Percentiles rank a stretch among this genome's conserved stretches.
Conservation (phyloP, 2,797 vertebrate genomes). For the Natrix natrix region DNA sequence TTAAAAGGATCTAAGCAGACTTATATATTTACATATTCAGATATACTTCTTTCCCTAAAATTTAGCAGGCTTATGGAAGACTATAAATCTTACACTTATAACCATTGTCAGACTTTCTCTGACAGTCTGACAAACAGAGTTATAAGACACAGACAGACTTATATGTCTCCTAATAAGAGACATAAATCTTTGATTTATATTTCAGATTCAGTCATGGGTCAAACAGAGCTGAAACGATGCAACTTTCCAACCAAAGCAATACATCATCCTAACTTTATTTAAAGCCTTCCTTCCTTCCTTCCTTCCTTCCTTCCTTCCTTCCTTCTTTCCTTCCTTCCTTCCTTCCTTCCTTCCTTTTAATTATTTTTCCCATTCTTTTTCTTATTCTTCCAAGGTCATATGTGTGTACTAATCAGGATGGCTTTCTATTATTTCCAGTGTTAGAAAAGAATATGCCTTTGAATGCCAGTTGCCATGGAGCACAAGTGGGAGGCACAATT, state of each 20-base stretch:
- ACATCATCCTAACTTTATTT: neutral
- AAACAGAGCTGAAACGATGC: neutral
- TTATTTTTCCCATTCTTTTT: neutral
- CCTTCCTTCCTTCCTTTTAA: neutral
- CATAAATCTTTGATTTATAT: neutral
- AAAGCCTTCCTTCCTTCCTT: neutral
- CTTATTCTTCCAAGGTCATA: neutral
- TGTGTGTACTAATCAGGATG: neutral
- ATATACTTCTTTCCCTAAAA: neutral
- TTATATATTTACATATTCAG: neutral
- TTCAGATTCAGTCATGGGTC: neutral
- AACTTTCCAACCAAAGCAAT: neutral
- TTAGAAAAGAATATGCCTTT: neutral
- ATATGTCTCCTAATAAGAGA: neutral
- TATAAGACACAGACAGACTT: neutral
- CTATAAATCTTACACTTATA: neutral
- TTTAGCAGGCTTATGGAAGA: neutral
- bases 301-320: neutral
- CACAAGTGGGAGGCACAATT: neutral
- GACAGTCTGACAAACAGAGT: neutral
- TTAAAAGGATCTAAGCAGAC: neutral
- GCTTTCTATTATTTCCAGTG: neutral
- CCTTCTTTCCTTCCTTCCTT: neutral
- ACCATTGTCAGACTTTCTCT: neutral
- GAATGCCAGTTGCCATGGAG: neutral